Percentiles rank a stretch among this genome's conserved stretches.
Conservation (phyloP, 2,888 invertebrate genomes). For the Limnephilus lunatus region DNA sequence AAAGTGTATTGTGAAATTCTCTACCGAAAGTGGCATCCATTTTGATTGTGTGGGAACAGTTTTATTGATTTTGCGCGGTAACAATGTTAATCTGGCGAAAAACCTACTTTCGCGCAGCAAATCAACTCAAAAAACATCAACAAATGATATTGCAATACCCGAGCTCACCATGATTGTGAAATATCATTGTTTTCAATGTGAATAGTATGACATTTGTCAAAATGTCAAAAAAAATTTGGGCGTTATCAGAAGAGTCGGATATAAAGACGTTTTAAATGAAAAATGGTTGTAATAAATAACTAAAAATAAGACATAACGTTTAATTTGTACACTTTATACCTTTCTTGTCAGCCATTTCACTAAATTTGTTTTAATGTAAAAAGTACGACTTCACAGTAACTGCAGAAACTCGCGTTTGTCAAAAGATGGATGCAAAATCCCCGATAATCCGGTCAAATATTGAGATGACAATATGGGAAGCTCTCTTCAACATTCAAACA, state of each 20-base stretch:
- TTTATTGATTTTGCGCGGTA: conserved; percentile 61
- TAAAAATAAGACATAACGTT: conserved; percentile 32
- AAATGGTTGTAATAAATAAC: conserved; percentile 39
- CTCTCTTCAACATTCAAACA: background rate
- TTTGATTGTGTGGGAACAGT: conserved; percentile 56
- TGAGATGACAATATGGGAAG: background rate
- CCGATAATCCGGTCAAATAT: background rate
- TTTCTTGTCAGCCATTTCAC: conserved; percentile 78
- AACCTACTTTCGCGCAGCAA: background rate
- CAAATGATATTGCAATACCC: background rate
- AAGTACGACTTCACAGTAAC: conserved; percentile 55
- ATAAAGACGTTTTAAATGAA: conserved; percentile 41
- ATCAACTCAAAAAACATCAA: conserved; percentile 11
- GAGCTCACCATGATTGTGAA: conserved; percentile 13
- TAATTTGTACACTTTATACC: conserved; percentile 70
- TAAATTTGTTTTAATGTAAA: conserved; percentile 49
- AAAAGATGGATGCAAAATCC: conserved; percentile 58
- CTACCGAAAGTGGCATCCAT: conserved; percentile 59
- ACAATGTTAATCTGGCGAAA: conserved; percentile 42
- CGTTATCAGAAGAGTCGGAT: conserved; percentile 55
- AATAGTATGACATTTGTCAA: conserved; percentile 56
- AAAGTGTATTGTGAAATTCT: conserved; percentile 54
- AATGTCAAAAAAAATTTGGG: conserved; percentile 60
- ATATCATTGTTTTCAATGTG: conserved; percentile 22
- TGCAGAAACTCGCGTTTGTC: conserved; percentile 59